Percentiles rank a stretch among this genome's conserved stretches.
Conservation (phyloP, 2,113 vertebrate species). For the Globicephala melas region DNA sequence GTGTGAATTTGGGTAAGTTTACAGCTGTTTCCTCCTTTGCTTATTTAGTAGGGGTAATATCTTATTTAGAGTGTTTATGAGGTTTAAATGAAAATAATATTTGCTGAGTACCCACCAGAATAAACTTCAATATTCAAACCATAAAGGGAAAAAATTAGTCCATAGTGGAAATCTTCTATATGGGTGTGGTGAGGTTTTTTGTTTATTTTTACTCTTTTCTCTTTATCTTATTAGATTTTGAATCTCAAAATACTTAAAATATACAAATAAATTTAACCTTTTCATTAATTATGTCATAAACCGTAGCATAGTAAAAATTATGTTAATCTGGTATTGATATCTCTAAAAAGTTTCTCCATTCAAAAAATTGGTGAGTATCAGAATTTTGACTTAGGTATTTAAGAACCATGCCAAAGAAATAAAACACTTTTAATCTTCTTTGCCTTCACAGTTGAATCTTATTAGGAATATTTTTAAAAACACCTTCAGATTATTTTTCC, state of each 20-base stretch:
- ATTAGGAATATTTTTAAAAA: not conserved
- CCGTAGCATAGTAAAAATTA: not conserved
- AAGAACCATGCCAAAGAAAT: conserved; percentile 3
- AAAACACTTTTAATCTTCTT: not conserved
- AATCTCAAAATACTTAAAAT: not conserved
- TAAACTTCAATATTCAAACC: not conserved
- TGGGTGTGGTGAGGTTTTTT: not conserved
- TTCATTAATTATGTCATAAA: not conserved
- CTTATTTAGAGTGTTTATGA: not conserved
- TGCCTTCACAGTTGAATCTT: conserved; percentile 48
- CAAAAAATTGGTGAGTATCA: not conserved
- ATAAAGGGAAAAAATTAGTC: not conserved
- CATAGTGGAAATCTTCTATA: not conserved
- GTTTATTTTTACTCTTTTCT: conserved; percentile 8
- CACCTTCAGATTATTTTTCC: conserved; percentile 6
- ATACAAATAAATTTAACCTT: not conserved
- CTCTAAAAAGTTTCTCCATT: not conserved
- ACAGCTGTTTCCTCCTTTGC: not conserved
- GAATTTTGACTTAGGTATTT: conserved; percentile 21
- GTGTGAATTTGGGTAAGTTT: not conserved
- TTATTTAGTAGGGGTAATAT: not conserved
- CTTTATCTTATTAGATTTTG: conserved; percentile 16
- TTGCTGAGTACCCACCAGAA: not conserved
- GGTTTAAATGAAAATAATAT: not conserved
- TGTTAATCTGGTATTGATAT: not conserved